These are phyloP conservation scores for Microcebus griseorufus DNA, from an alignment of 2,113 vertebrate species.

Conservation along the genomic window DNA sequence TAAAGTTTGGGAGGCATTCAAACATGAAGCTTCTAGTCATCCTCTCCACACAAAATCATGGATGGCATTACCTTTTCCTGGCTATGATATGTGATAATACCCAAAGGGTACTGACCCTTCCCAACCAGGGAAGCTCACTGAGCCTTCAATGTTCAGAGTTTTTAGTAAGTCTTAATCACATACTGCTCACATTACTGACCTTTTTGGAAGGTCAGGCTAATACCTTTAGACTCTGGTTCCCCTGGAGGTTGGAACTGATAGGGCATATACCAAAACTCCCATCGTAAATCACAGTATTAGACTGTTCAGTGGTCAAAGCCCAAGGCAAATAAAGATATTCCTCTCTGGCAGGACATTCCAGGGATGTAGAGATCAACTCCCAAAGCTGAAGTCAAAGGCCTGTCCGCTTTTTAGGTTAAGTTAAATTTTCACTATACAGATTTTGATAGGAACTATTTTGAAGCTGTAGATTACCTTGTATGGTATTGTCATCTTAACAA, in stretches of 20 bases:
- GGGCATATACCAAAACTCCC: not conserved
- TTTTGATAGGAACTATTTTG: constrained; percentile 5
- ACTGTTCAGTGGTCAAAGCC: not conserved
- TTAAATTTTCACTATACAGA: not conserved
- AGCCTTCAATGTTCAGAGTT: not conserved
- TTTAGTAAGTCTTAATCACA: not conserved
- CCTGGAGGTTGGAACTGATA: not conserved
- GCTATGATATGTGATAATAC: no score
- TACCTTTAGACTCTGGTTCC: not conserved
- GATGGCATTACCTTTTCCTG: not conserved
- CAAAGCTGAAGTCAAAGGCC: not conserved
- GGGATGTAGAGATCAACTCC: not conserved
- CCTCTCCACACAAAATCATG: not conserved
- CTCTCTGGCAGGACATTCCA: not conserved
- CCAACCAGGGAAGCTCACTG: not conserved
- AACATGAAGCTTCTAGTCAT: not conserved
- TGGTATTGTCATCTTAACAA: not conserved
- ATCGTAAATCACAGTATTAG: not conserved
- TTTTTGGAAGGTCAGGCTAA: not conserved
- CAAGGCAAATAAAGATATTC: not conserved
- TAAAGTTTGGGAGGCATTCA: not conserved
- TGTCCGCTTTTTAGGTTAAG: not conserved
- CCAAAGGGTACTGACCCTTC: not conserved
- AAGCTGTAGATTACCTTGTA: not conserved
- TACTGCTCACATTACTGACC: not conserved